phyloP scores from a whole-genome alignment of 2,113 vertebrate genomes.

The Sprattus sprattus region DNA sequence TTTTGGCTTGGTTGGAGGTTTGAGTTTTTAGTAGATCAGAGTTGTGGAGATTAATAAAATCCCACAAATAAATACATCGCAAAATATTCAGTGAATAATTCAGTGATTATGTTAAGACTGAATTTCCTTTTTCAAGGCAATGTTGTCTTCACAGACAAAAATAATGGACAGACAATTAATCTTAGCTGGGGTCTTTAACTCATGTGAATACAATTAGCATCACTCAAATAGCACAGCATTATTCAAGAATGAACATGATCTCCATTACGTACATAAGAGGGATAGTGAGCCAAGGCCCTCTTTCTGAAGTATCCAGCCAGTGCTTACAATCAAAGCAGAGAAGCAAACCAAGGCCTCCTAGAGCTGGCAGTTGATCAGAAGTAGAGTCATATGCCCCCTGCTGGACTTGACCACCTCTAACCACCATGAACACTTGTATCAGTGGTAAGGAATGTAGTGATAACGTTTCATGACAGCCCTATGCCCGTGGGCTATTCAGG shows the following conservation, averaged over 20 bases:
- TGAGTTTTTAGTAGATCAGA: neutral
- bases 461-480: neutral
- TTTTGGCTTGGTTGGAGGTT: neutral
- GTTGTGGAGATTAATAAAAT: too few relatives aligned
- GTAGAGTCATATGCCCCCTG: neutral
- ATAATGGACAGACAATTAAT: neutral
- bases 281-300: neutral
- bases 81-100: neutral
- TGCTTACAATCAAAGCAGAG: neutral
- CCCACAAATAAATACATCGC: neutral
- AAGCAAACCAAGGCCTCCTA: neutral
- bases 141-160: neutral
- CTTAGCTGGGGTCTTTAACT: neutral
- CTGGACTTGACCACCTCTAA: neutral
- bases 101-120: neutral
- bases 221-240: neutral
- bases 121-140: neutral
- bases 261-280: conserved; percentile 3
- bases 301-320: neutral
- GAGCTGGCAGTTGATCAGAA: neutral
- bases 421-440: neutral
- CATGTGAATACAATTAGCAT: neutral
- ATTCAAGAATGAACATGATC: neutral
- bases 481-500: neutral
- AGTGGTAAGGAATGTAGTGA: neutral